These are phyloP conservation scores for Lacanobia oleracea DNA, from an alignment of 2,888 invertebrate species.

Conservation along the genomic window DNA sequence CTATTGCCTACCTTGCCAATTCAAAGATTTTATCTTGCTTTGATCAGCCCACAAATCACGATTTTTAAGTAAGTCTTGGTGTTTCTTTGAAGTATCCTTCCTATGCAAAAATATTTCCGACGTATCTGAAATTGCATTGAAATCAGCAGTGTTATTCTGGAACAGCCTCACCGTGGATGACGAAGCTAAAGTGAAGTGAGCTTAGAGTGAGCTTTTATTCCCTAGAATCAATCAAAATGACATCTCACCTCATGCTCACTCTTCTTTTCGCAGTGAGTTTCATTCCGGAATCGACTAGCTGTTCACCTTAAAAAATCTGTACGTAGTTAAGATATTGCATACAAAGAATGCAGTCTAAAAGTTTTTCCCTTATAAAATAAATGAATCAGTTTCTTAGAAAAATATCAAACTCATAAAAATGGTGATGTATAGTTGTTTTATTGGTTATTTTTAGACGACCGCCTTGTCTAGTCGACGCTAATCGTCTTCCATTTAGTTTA, in stretches of 20 bases:
- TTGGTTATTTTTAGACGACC: constrained; percentile 62
- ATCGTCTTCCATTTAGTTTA: constrained; percentile 54
- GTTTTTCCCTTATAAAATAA: constrained; percentile 18
- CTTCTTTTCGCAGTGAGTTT: too few species aligned
- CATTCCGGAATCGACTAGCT: not conserved
- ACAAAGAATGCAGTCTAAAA: constrained; percentile 24
- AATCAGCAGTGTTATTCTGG: not conserved
- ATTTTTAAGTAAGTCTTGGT: too few species aligned
- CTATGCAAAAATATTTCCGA: not conserved
- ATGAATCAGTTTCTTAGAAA: constrained; percentile 58
- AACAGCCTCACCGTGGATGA: too few species aligned
- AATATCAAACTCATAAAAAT: constrained; percentile 50
- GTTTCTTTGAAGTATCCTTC: too few species aligned
- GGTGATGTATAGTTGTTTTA: constrained; percentile 39
- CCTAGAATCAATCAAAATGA: too few species aligned
- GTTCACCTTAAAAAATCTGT: not conserved
- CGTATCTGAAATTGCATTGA: not conserved
- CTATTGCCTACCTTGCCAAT: too few species aligned
- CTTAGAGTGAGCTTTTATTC: too few species aligned
- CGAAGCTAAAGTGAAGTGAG: too few species aligned
- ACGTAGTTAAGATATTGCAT: constrained; percentile 23
- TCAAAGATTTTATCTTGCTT: too few species aligned
- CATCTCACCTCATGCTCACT: too few species aligned
- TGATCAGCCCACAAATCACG: too few species aligned
- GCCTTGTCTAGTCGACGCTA: constrained; percentile 55